Evolutionary conservation across 2,113 vertebrate genomes (phyloP), one percentile per base, ranked within the genome.

Genomic region (Poeciliopsis turrubarensis): DNA sequence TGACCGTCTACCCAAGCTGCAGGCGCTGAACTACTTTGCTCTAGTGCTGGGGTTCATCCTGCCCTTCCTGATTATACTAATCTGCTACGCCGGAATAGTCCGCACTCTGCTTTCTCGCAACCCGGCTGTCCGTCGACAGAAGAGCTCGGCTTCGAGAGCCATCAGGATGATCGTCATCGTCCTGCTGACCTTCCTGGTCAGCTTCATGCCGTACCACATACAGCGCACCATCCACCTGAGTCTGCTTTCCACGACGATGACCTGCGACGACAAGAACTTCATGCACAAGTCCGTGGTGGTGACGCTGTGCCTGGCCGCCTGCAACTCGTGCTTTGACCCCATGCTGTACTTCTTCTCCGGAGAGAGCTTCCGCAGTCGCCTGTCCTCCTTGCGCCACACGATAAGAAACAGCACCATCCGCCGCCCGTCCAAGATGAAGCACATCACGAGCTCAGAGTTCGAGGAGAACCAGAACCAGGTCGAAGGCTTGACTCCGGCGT

Each of bases 331-430:
- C 89, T 98, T 99, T 15, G 97, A 99, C 72, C 98, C 98, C 0
- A 87, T 99, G 65, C 94, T 99, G 12, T 99, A 99, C 67, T 99
- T 98, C 89, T 99, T 99, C 89, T 97, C 97, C 0, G 97, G 97
- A 0, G 96, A 96, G 5, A 96, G 96, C 77, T 99, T 99, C 87
- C 94, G 97, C 31, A 93, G 79, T 78, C 95, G 95, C 3, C 77
- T 98, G 0, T 95, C 95, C 34, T 97, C 96, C 0, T 85, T 98
- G 47, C 94, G 92, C 74, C 51, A 10, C 0, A 82, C 87, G 0
- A 0, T 22, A 4, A 78, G 0, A 9, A 0, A 3, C 30, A 71
- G 34, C 67, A 7, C 0, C 5, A 0, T 2, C 7, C n/a, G 0
- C 0, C 37, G 3, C 0, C 0, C 9, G 3, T 22, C 17, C 41